Evolutionary conservation across 2,113 vertebrate species (phyloP), one percentile per base, ranked within the genome.

Genomic region (Podiceps cristatus): DNA sequence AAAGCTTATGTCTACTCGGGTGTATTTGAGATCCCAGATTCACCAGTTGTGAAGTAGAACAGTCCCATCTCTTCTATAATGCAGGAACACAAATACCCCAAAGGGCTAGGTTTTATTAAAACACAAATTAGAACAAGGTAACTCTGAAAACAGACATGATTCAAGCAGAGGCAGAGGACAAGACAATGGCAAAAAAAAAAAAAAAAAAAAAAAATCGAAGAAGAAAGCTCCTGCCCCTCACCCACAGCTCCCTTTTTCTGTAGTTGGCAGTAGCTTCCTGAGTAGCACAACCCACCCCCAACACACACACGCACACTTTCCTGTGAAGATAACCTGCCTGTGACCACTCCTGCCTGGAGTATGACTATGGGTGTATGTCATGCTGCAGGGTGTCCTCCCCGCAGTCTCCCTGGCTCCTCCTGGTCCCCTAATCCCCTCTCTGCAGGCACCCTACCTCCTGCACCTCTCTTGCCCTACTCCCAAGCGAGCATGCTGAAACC

Each of bases 1-100:
- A 45, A 92, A 82, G 29, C 28, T 62, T 62, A 23, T 45, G 8
- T 31, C 22, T 68, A 4, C 13, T 44, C 0, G 0, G 1, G 4
- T 62, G 47, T 67, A 74, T 81, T 86, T 67, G 55, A 71, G 37
- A 91, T 74, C n/a, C 7, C 28, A 63, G n/a, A 74, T 66, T 76
- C 68, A 73, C 27, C 40, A 37, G 73, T 40, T 0, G 0, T 35
- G 12, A 87, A 53, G 63, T 18, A 77, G 45, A 69, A 66, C 35
- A 80, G 59, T 66, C 12, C 29, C 24, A 49, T 69, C 64, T 84
- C 67, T 91, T 35, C 40, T 53, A 13, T 24, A 66, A 53, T 7
- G 45, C 31, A 86, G 59, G 45, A 91, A 89, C 33, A 89, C 24
- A 87, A 91, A 81, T 22, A 84, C 20, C 87, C 59, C n/a, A 62